Percentiles rank a stretch among this genome's conserved stretches.
Conservation (phyloP, 1,140 invertebrate species). For the Venturia canescens region DNA sequence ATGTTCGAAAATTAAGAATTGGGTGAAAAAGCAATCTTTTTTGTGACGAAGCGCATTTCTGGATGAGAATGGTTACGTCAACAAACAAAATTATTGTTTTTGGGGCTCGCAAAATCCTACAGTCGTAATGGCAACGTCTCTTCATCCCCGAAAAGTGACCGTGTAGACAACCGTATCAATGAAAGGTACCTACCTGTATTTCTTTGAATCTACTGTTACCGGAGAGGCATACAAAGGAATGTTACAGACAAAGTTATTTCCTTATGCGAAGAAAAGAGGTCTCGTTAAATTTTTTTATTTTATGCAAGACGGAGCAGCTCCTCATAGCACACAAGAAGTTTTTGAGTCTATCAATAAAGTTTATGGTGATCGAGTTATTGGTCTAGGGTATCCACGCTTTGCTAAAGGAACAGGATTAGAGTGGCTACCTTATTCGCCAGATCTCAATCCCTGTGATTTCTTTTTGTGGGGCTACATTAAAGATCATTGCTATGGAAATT, state of each 20-base stretch:
- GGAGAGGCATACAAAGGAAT: background rate
- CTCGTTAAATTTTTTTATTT: constrained; percentile 9
- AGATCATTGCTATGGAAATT: background rate
- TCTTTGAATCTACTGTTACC: constrained; percentile 13
- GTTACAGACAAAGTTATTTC: constrained; percentile 23
- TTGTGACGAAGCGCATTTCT: background rate
- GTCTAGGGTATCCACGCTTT: background rate
- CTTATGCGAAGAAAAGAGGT: constrained; percentile 13
- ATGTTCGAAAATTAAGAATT: background rate
- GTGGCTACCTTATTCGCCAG: background rate
- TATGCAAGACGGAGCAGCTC: constrained; percentile 22
- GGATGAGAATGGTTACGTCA: background rate
- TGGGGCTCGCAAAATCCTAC: background rate
- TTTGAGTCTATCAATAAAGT: background rate
- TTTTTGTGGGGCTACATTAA: no score
- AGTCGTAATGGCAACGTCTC: background rate
- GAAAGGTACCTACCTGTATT: constrained; percentile 36
- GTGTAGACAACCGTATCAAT: background rate
- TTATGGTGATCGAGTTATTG: background rate
- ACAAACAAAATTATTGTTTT: constrained; percentile 14
- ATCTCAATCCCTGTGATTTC: background rate
- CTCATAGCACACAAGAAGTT: background rate
- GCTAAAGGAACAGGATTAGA: background rate
- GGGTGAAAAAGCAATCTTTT: background rate
- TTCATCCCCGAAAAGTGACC: background rate